A percentile compares a stretch with the other conserved stretches of the same genome.
These are phyloP conservation scores for Macrosteles quadrilineatus DNA, from an alignment of 1,140 invertebrate genomes.

Conservation along the genomic window DNA sequence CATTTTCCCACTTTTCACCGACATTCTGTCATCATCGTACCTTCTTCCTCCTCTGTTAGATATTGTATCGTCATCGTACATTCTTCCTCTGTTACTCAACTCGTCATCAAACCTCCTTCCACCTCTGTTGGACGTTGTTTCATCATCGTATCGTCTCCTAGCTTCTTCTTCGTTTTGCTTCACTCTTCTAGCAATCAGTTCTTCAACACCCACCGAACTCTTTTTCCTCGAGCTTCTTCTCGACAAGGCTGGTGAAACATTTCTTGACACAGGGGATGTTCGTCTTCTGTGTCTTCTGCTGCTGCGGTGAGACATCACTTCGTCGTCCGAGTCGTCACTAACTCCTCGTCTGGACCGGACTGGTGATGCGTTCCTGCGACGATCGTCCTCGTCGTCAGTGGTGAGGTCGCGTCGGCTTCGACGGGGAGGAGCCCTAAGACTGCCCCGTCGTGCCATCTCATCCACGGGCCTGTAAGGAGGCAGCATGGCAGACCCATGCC, in stretches of 20 bases:
- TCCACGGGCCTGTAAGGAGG: constrained; percentile 26
- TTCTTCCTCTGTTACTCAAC: constrained; percentile 15
- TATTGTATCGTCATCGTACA: constrained; percentile 31
- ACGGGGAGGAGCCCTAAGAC: constrained; percentile 6
- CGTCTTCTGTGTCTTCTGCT: constrained; percentile 27
- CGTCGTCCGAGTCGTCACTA: constrained; percentile 46
- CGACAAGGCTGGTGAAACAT: constrained; percentile 31
- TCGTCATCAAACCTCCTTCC: constrained; percentile 25
- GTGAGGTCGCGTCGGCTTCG: constrained; percentile 27
- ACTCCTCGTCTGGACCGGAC: constrained; percentile 45
- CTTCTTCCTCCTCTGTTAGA: constrained; percentile 36
- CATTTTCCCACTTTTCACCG: constrained; percentile 23
- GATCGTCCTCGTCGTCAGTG: constrained; percentile 27
- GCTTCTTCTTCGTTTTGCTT: constrained; percentile 30
- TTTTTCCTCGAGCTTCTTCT: constrained; percentile 26
- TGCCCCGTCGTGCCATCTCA: constrained; percentile 30
- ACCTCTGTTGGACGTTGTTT: constrained; percentile 32
- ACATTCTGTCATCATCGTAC: constrained; percentile 31
- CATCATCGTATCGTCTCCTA: constrained; percentile 24
- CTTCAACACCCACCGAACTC: constrained; percentile 21
- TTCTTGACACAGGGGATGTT: constrained; percentile 18
- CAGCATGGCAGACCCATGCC: constrained; percentile 39
- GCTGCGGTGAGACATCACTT: constrained; percentile 29
- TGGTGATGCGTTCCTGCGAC: constrained; percentile 14
- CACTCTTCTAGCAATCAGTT: constrained; percentile 25